Conservation (phyloP, 2,113 vertebrate genomes). For the Microtus oregoni region DNA sequence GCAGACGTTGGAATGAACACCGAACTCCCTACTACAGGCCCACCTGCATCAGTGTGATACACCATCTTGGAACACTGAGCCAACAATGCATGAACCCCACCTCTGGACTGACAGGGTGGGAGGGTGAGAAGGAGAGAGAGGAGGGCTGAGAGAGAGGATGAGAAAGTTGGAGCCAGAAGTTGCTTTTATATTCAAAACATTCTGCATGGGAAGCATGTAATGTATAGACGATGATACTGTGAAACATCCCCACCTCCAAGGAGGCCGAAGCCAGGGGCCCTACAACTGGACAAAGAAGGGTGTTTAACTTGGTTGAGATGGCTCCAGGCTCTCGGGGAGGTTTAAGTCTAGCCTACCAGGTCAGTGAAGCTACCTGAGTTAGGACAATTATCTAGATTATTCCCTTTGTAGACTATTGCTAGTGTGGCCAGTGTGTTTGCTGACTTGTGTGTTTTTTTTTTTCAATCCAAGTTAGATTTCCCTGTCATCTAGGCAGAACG, state of each 20-base stretch:
- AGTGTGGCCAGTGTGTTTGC: background rate
- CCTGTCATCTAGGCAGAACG: background rate
- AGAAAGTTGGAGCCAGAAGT: constrained; percentile 31
- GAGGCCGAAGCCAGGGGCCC: background rate
- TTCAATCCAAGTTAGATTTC: background rate
- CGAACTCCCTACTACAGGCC: background rate
- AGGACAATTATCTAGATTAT: background rate
- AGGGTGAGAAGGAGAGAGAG: background rate
- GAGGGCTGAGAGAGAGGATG: background rate
- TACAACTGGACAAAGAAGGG: background rate
- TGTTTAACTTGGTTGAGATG: too few relatives aligned
- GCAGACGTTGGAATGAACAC: background rate
- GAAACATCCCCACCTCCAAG: background rate
- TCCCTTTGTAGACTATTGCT: background rate
- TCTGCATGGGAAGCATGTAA: background rate
- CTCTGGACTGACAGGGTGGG: background rate
- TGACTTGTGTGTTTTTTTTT: background rate
- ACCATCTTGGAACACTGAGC: background rate
- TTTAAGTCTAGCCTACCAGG: background rate
- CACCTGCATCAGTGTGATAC: background rate
- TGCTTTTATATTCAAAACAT: background rate
- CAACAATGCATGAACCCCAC: background rate
- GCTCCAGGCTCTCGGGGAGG: background rate
- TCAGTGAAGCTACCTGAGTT: background rate
- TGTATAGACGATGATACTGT: background rate